Base-by-base conservation (phyloP, 2,797 vertebrate genomes). In the Squalus acanthias region DNA sequence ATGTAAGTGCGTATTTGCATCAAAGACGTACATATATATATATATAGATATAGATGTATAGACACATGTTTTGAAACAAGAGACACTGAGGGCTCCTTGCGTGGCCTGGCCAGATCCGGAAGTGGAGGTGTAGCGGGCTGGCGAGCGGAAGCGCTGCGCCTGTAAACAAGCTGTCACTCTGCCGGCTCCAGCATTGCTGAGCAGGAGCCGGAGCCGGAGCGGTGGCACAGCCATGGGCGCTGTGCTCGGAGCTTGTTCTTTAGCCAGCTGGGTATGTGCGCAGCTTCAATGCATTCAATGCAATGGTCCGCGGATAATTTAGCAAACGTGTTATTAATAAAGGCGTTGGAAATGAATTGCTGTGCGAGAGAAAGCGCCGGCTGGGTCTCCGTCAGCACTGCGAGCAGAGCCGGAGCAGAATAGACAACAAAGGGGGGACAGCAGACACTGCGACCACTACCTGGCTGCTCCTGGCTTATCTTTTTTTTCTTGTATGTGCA, bases 211-310 rank as follows among this genome's bases (percentile, higher is more conserved):
- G 93, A 95, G 67, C 9, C 2, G 94, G 1, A 74, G 69, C 24
- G 50, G 88, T 13, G 2, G 76, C 39, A 2, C 65, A 17, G 97
- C 96, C 95, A 99, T 99, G 99, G 99, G 99, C 97, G 97, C 98
- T 57, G 99, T 99, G 1, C 97, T 99, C 96, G 99, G 99, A 26
- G 97, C 99, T 96, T 99, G 99, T 97, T 99, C 99, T 96, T 96
- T 99, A 98, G 99, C 99, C 96, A 99, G 99, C 98, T 99, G 99
- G 99, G 99, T 99, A 97, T 98, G 98, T 82, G 33, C 0, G 26
- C 17, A 33, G 93, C 10, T 46, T 24, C 67, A 70, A 12, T 10
- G 67, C n/a, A 72, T 46, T 24, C 67, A 70, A 12, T 10, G 67
- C n/a, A 72, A 20, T 24, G 67, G 24, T 63, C 53, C 10, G 57